Evolutionary conservation across 2,888 invertebrate species (phyloP), one percentile per base, ranked within the genome.

Genomic region (Stratiomys singularior): DNA sequence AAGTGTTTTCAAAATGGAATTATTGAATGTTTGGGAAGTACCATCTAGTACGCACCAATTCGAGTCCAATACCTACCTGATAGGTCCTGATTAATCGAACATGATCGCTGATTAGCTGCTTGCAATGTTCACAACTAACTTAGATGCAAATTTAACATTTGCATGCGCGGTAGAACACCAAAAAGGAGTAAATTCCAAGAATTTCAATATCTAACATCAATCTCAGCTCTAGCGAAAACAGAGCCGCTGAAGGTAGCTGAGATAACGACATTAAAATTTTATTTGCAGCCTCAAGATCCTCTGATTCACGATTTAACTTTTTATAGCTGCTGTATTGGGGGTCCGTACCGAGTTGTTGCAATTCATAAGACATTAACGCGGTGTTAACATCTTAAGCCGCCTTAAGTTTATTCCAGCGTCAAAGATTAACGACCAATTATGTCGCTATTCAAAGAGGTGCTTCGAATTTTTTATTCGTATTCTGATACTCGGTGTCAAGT

Each of bases 361-460:
- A 27, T 27, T 11, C 23, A 63, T 58, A 63, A 27, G 27, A 9
- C 9, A 37, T 63, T 25, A 63, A 23, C 11, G 15, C 28, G 15
- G 11, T 13, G n/a, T 9, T 27, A 63, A 63, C 63, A 11, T 25
- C 15, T 27, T 2, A 27, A 63, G 63, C 13, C 27, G 11, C 63
- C 28, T 27, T 7, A 25, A 23, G 25, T 13, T 27, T 5, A 63
- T 27, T 63, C n/a, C 4, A 13, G 5, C 27, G 27, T 63, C 25
- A 63, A 63, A 63, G 63, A 63, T 63, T 63, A 63, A 63, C 25
- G 63, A 63, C 63, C 63, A 63, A 63, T 63, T 63, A 63, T 63
- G 25, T 63, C 23, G 28, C n/a, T 27, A 27, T 23, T 63, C 60
- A 52, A 18, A 52, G 18, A 52, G 52, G 18, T 9, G 15, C 52